Evolutionary conservation across 2,797 vertebrate genomes (phyloP).

Genomic region (Acanthornis magna): DNA sequence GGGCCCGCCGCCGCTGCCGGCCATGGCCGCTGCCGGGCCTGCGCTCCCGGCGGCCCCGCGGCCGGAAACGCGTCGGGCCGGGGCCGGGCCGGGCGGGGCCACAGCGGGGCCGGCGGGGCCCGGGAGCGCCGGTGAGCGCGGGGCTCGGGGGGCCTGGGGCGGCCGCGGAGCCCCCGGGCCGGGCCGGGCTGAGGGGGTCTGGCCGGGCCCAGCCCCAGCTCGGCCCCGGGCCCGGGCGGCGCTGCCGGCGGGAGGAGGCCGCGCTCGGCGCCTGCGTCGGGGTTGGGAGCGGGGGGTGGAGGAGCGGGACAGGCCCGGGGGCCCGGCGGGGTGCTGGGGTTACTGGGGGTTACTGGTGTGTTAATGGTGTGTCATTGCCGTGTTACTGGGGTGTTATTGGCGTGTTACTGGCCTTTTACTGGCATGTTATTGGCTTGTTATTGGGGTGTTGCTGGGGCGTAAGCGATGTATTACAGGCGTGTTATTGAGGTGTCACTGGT

Average conservation of each 20-base stretch:
- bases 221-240: background rate
- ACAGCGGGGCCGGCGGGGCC: background rate
- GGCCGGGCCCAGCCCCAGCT: background rate
- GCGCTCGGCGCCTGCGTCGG: background rate
- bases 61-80: background rate
- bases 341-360: background rate
- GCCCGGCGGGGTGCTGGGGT: too few species aligned
- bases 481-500: too few species aligned
- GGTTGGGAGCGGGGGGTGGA: background rate
- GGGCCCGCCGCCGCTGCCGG: background rate
- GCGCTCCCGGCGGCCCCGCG: background rate
- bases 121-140: background rate
- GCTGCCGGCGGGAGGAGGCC: background rate
- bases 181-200: too few species aligned
- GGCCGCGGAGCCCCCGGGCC: too few species aligned
- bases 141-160: too few species aligned
- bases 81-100: too few species aligned
- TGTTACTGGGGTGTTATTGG: too few species aligned
- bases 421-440: accelerated
- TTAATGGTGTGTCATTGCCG: accelerated
- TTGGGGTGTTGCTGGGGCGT: background rate
- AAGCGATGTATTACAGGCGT: accelerated
- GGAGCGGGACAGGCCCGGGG: background rate
- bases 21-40: background rate
- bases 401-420: accelerated